These are phyloP conservation scores for Sternarchorhynchus goeldii DNA, from an alignment of 2,797 vertebrate species.

Conservation along the genomic window DNA sequence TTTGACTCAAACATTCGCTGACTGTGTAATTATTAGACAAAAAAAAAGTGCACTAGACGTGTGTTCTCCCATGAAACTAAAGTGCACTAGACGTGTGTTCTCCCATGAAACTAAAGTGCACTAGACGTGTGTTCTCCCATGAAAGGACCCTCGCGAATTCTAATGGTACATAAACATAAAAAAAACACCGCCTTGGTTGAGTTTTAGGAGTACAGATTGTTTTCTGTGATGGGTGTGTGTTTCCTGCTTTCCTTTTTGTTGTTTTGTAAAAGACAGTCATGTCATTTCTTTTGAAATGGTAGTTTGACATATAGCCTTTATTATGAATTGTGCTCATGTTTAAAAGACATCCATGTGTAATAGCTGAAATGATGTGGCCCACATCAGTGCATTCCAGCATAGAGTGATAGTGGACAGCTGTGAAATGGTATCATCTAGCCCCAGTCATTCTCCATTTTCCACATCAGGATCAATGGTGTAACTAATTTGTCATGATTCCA, in stretches of 20 bases:
- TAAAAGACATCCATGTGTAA: slow-evolving; percentile 46
- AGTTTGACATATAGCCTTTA: slow-evolving; percentile 50
- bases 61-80: slow-evolving; percentile 60
- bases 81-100: slow-evolving; percentile 71
- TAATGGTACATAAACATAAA: slow-evolving; percentile 61
- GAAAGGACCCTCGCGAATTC: slow-evolving; percentile 61
- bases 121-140: slow-evolving; percentile 64
- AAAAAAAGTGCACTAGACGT: slow-evolving; percentile 74
- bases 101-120: slow-evolving; percentile 68
- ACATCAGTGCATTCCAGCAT: slow-evolving; percentile 72
- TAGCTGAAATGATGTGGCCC: slow-evolving; percentile 58
- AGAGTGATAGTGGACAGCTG: slow-evolving; percentile 62
- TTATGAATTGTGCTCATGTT: slow-evolving; percentile 48
- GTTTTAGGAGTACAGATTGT: slow-evolving; percentile 66
- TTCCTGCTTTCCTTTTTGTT: slow-evolving; percentile 59
- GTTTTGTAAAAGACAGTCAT: slow-evolving; percentile 49
- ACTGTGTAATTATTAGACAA: slow-evolving; percentile 80
- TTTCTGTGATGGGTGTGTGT: slow-evolving; percentile 63
- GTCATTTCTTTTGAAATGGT: slow-evolving; percentile 43
- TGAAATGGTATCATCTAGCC: slow-evolving; percentile 2
- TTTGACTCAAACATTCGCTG: slow-evolving; percentile 81
- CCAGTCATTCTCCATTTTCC: slow-evolving; percentile 4
- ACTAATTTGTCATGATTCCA: slow-evolving; percentile 30
- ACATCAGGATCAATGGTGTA: slow-evolving; percentile 3
- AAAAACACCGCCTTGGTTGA: slow-evolving; percentile 59